Base-by-base conservation (phyloP, 2,113 vertebrate species). In the Tricholaema leucomelas region DNA sequence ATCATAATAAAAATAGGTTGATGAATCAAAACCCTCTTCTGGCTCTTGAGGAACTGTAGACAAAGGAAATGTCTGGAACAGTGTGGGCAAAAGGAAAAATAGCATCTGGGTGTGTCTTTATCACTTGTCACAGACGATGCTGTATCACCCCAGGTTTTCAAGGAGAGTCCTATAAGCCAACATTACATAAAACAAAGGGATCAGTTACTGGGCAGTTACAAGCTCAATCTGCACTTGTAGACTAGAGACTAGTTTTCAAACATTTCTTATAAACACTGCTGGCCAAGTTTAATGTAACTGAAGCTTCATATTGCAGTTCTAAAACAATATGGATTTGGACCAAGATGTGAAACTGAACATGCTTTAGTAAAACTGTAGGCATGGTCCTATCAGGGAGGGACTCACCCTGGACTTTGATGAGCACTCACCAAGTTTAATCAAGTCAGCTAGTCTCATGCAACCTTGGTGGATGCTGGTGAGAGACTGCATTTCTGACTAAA, bases 101-200 rank as follows among this genome's bases (percentile, higher is more conserved):
- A 44, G 5, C 0, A 0, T 23, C 44, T 55, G 28, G 2, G 4
- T 10, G 20, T 42, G 33, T n/a, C 66, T 81, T 84, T 81, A 30
- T 30, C 25, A 12, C 75, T 60, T 73, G 40, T 64, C 15, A 15
- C 2, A 8, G 44, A 33, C 24, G 44, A 50, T 59, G 44, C 35
- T 66, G 9, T 28, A 33, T 75, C 33, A 12, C 11, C 33, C 11
- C 28, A 36, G 24, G 30, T 66, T 56, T 89, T 82, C 55, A 70
- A 65, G 46, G 59, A 25, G 40, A 42, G 50, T 44, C 38, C 70
- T 71, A 20, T 56, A 50, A 78, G 20, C 35, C 23, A 63, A 4
- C 1, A 1, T 31, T 44, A 55, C 7, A 0, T 17, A 21, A 14
- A 36, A 30, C 2, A 1, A 56, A 76, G 25, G 44, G 69, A 64